Evolutionary conservation across 2,797 vertebrate species (phyloP).

Genomic region (Clamator glandarius): DNA sequence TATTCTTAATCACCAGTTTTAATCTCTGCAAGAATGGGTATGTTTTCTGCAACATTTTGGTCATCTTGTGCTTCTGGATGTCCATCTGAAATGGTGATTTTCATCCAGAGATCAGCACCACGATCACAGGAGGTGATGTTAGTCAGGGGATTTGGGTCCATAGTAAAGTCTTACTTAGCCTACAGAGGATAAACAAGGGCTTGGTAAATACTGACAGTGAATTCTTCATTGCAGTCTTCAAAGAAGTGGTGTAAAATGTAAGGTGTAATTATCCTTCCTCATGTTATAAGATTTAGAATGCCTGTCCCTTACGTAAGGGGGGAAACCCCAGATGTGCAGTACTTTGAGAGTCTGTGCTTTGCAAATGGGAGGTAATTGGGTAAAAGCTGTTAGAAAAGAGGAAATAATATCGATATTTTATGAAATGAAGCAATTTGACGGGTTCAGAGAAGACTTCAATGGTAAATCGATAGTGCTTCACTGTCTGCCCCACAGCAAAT

Average conservation of each 20-base stretch:
- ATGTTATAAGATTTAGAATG: background rate
- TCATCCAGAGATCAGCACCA: background rate
- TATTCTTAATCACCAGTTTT: background rate
- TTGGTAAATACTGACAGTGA: background rate
- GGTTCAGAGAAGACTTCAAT: background rate
- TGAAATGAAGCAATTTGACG: background rate
- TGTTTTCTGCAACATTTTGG: background rate
- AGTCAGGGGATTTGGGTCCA: background rate
- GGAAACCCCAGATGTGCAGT: background rate
- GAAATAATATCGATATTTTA: background rate
- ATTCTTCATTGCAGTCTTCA: background rate
- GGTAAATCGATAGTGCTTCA: background rate
- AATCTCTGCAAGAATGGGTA: background rate
- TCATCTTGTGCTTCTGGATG: background rate
- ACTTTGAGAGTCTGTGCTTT: background rate
- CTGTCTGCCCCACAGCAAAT: background rate
- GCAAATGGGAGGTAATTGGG: background rate
- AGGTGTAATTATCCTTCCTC: background rate
- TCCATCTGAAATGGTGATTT: background rate
- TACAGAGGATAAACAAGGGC: background rate
- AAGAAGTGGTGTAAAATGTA: background rate
- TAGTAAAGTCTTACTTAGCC: background rate
- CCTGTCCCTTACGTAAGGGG: background rate
- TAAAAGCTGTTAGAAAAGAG: background rate
- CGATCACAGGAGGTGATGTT: background rate